Evolutionary conservation across 1,140 invertebrate genomes (phyloP).

Genomic region (Drosophila carrolli): DNA sequence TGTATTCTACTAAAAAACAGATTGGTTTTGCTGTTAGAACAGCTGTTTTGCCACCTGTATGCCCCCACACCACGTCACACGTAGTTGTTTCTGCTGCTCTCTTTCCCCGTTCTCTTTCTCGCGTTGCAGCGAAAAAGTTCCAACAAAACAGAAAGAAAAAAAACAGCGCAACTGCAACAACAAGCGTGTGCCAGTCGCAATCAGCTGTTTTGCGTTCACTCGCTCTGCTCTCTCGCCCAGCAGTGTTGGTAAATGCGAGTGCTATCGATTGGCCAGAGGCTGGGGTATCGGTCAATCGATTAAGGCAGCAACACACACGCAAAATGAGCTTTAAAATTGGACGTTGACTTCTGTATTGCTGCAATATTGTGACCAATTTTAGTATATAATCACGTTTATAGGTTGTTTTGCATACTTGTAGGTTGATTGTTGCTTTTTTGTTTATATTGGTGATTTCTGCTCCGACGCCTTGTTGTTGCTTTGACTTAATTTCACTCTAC

Average conservation of each 20-base stretch:
- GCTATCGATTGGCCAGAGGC: conserved; percentile 22
- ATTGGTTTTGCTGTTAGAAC: conserved; percentile 64
- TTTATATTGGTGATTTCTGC: conserved; percentile 37
- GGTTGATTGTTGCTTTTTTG: conserved; percentile 52
- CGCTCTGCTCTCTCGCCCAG: conserved; percentile 21
- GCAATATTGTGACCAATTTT: conserved; percentile 62
- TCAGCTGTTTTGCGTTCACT: conserved; percentile 63
- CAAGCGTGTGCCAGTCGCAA: conserved; percentile 36
- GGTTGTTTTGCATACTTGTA: conserved; percentile 57
- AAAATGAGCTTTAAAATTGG: conserved; percentile 38
- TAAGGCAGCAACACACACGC: conserved; percentile 22
- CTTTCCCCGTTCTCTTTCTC: conserved; percentile 48
- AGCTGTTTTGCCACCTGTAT: conserved; percentile 75
- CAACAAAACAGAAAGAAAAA: conserved; percentile 22
- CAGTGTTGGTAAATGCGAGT: conserved; percentile 65
- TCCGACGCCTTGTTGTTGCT: conserved; percentile 36
- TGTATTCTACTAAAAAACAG: conserved; percentile 40
- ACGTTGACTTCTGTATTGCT: conserved; percentile 37
- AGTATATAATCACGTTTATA: conserved; percentile 49
- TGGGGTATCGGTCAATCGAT: conserved; percentile 57
- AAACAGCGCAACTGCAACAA: conserved; percentile 41
- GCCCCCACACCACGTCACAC: conserved; percentile 67
- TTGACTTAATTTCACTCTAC: conserved; percentile 55
- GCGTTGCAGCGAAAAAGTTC: conserved; percentile 35
- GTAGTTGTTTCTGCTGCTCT: conserved; percentile 36